Base-by-base conservation (phyloP, 2,888 invertebrate species). In the Diplazon laetatorius region DNA sequence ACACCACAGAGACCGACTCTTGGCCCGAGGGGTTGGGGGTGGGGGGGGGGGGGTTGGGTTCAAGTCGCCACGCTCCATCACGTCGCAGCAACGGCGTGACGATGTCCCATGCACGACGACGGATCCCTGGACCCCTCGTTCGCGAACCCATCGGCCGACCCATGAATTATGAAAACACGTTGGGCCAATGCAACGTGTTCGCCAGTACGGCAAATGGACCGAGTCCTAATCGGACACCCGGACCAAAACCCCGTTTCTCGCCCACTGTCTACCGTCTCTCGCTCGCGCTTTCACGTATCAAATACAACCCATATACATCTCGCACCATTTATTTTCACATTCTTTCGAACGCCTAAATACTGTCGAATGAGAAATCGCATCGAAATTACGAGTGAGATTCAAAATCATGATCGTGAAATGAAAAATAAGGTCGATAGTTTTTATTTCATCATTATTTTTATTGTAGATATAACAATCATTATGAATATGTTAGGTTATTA, bases 121-220 rank as follows among this genome's bases (percentile, higher is more conserved):
- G n/a, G n/a, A n/a, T n/a, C 12, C 37, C n/a, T 39, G 5, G 16
- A 30, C 55, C 39, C 59, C 63, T 50, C 44, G 25, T 50, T 57
- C 16, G 35, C 70, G 50, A 71, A n/a, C n/a, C 78, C 75, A 68
- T 71, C 78, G 52, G 75, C 69, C 73, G 14, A 71, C 60, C 78
- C 78, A 78, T 78, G 78, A 78, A 78, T 78, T 75, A 78, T 78
- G 70, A 78, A 78, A n/a, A n/a, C n/a, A 78, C 78, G 71, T 68
- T 75, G n/a, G n/a, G n/a, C n/a, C 71, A 66, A 78, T 71, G 62
- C 74, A 39, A 48, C 66, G 74, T 59, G 46, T 42, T 62, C 52
- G 69, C n/a, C n/a, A n/a, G n/a, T n/a, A 78, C 70, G 66, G 78
- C 78, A 78, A 78, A 78, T 74, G 78, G 78, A 74, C 70, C 74